Evolutionary conservation across 2,797 vertebrate species (phyloP), one percentile per base, ranked within the genome.

Genomic region (Phyllotis vaccarum): DNA sequence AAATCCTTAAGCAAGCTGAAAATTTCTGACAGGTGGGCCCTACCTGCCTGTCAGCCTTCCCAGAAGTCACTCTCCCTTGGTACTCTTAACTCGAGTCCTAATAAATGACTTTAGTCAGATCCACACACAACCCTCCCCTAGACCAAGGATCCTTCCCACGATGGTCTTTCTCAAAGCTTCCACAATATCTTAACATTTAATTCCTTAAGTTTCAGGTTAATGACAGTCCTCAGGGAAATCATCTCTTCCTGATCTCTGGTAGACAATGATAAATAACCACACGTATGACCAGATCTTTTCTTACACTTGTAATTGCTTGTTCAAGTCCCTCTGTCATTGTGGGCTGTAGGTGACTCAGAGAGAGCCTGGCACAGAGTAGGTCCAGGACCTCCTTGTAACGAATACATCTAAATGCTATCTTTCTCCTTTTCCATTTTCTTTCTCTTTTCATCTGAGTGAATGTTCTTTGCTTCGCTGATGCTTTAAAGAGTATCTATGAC

Each of bases 171-270:
- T 80, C 46, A 66, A 83, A 70, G 4, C 58, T 49, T 95, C 43
- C 34, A 94, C 3, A 13, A 17, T 2, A 0, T 90, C 68, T 86
- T 93, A 60, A 87, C n/a, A 16, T 0, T 95, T 78, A 90, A 58
- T 90, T 96, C 9, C 82, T 87, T 60, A 40, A 43, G 43, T 54
- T 24, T 74, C 19, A 90, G 31, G 43, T 92, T 46, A 86, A 68
- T 90, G 27, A 40, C 46, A 43, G 8, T 83, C 79, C n/a, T 56
- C 37, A 29, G 62, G 49, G 78, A 56, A 74, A 62, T 68, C 81
- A 5, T 8, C 34, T 19, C 81, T 93, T 75, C 13, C 52, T 27
- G 29, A 22, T 43, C 72, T 58, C 21, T 46, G 29, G 80, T 43
- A 16, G 60, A 79, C 56, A 58, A 68, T 19, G 54, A 46, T 34